These are phyloP conservation scores for Diabrotica virgifera DNA, from an alignment of 1,140 invertebrate genomes.

Conservation along the genomic window DNA sequence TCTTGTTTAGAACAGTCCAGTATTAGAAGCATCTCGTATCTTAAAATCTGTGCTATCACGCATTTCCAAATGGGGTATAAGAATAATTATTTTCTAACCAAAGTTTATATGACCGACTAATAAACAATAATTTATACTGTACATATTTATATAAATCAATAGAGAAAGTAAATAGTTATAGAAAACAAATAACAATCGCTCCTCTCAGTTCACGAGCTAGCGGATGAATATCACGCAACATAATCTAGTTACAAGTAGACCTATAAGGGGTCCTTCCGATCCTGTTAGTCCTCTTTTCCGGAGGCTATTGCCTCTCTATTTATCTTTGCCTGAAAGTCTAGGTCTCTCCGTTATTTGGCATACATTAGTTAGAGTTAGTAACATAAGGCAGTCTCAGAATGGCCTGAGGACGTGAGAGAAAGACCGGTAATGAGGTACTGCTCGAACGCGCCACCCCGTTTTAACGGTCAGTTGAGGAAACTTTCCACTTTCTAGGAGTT, in stretches of 20 bases:
- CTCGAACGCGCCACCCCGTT: not conserved
- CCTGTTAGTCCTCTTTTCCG: slow-evolving; percentile 37
- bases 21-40: too few species aligned
- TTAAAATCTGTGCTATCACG: too few species aligned
- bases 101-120: too few species aligned
- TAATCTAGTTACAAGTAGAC: slow-evolving; percentile 35
- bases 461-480: not conserved
- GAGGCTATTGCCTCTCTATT: slow-evolving; percentile 36
- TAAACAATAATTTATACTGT: too few species aligned
- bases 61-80: too few species aligned
- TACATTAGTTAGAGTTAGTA: slow-evolving; percentile 18
- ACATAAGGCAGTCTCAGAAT: slow-evolving; percentile 15
- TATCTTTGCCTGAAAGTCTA: slow-evolving; percentile 29
- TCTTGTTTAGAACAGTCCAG: too few species aligned
- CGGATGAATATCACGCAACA: slow-evolving; percentile 29
- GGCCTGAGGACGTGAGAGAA: slow-evolving; percentile 1
- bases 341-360: slow-evolving; percentile 10
- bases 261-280: slow-evolving; percentile 33
- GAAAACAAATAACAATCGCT: not conserved
- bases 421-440: slow-evolving; percentile 1
- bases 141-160: too few species aligned
- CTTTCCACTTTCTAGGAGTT: not conserved
- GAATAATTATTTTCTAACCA: too few species aligned
- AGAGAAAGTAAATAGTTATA: too few species aligned
- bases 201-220: not conserved